Percentiles rank a stretch among this genome's conserved stretches.
Evolutionary conservation across 2,797 vertebrate species (phyloP).

Genomic region (Naso thynnoides): DNA sequence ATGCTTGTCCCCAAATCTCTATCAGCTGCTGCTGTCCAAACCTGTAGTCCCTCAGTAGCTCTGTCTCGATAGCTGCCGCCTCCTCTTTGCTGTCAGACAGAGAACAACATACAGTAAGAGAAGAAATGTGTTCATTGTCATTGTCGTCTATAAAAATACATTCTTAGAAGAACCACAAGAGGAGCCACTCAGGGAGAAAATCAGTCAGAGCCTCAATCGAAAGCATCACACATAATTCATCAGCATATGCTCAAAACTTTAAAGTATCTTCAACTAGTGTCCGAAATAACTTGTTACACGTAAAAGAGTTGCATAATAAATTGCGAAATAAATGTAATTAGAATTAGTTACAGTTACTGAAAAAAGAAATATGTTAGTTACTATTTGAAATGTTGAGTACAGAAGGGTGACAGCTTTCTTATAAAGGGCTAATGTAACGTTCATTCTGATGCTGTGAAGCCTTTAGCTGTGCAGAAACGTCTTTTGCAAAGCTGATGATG

Average conservation of each 20-base stretch:
- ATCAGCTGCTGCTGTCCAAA: constrained; percentile 95
- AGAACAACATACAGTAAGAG: background rate
- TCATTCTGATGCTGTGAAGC: no score
- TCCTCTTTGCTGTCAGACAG: constrained; percentile 87
- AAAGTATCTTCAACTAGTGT: background rate
- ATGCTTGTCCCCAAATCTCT: constrained; percentile 94
- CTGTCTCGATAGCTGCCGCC: constrained; percentile 88
- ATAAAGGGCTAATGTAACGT: no score
- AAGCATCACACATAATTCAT: background rate
- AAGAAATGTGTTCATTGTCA: background rate
- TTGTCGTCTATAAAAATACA: background rate
- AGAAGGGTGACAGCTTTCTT: no score
- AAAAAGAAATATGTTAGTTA: no score
- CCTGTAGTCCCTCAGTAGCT: constrained; percentile 92
- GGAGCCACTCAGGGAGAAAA: constrained; percentile 7
- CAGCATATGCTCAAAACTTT: background rate
- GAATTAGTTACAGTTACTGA: no score
- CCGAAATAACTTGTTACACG: no score
- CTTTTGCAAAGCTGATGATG: no score
- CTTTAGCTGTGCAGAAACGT: no score
- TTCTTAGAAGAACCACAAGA: background rate
- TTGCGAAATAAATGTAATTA: no score
- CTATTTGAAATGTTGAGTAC: no score
- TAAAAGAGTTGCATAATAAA: no score
- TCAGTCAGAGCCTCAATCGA: constrained; percentile 6